A percentile compares a stretch with the other conserved stretches of the same genome.
Conservation (phyloP, 2,797 vertebrate genomes). For the Onychomys leucogaster region DNA sequence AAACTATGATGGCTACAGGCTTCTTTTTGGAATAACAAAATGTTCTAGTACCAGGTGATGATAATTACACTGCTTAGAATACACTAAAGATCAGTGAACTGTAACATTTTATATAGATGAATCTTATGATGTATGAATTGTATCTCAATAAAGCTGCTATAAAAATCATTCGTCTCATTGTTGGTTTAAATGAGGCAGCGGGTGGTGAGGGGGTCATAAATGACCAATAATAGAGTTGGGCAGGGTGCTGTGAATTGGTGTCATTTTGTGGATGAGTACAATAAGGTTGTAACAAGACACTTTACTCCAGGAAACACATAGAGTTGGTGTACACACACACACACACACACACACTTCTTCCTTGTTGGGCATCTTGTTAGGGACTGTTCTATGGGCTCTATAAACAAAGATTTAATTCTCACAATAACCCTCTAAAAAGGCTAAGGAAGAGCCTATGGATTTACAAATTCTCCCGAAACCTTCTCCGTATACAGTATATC, state of each 20-base stretch:
- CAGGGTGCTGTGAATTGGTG: background rate
- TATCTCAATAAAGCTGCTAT: slow-evolving; percentile 11
- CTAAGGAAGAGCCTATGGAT: background rate
- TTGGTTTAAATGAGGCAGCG: slow-evolving; percentile 9
- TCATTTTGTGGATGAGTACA: background rate
- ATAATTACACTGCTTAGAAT: background rate
- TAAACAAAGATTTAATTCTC: background rate
- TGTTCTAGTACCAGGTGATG: slow-evolving; percentile 30
- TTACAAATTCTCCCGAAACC: background rate
- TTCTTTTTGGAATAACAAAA: background rate
- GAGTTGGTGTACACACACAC: background rate
- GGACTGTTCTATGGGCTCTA: background rate
- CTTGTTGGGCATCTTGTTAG: background rate
- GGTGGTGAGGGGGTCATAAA: slow-evolving; percentile 22
- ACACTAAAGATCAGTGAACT: background rate
- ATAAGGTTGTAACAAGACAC: background rate
- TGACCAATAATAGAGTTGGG: background rate
- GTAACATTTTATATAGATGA: background rate
- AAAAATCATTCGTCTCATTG: slow-evolving; percentile 17
- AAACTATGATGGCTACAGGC: background rate
- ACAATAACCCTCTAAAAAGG: background rate
- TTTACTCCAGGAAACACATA: background rate
- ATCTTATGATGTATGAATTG: slow-evolving; percentile 6
- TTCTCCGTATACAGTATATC: background rate
- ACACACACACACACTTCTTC: background rate